A percentile compares a stretch with the other conserved stretches of the same genome.
Evolutionary conservation across 2,888 invertebrate species (phyloP).

Genomic region (Tenthredo amoena): DNA sequence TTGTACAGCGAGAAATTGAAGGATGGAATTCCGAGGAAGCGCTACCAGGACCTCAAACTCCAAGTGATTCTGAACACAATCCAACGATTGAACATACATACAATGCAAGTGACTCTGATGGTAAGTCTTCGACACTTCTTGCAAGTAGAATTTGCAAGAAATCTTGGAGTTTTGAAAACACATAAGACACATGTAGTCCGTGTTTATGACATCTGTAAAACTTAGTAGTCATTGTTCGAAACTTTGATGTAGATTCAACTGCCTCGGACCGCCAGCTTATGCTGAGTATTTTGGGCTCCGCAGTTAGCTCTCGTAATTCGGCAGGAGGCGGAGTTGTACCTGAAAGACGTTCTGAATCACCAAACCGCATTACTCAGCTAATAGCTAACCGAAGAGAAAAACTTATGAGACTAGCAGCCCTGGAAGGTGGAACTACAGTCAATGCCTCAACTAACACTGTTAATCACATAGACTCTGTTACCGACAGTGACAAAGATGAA

Average conservation of each 20-base stretch:
- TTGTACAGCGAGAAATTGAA: conserved; percentile 95
- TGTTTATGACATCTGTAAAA: neutral
- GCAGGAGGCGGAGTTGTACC: conserved; percentile 65
- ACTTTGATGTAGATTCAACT: conserved; percentile 65
- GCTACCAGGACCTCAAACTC: conserved; percentile 66
- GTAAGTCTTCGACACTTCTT: conserved; percentile 58
- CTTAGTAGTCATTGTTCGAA: neutral
- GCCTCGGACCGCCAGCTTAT: conserved; percentile 68
- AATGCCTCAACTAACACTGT: conserved; percentile 55
- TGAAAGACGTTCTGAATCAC: conserved; percentile 77
- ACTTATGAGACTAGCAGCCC: conserved; percentile 81
- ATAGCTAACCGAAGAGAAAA: conserved; percentile 87
- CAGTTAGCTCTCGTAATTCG: conserved; percentile 63
- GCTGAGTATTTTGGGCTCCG: conserved; percentile 67
- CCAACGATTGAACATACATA: conserved; percentile 74
- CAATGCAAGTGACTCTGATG: conserved; percentile 76
- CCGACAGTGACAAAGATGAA: conserved; percentile 49
- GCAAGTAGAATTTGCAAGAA: neutral
- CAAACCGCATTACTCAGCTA: conserved; percentile 86
- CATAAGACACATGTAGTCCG: neutral
- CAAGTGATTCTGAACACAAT: conserved; percentile 71
- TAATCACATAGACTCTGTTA: conserved; percentile 42
- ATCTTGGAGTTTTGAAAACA: neutral
- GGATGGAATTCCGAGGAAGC: conserved; percentile 84
- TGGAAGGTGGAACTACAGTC: conserved; percentile 64